These are phyloP conservation scores for Iguana delicatissima DNA, from an alignment of 2,797 vertebrate species.

Conservation along the genomic window DNA sequence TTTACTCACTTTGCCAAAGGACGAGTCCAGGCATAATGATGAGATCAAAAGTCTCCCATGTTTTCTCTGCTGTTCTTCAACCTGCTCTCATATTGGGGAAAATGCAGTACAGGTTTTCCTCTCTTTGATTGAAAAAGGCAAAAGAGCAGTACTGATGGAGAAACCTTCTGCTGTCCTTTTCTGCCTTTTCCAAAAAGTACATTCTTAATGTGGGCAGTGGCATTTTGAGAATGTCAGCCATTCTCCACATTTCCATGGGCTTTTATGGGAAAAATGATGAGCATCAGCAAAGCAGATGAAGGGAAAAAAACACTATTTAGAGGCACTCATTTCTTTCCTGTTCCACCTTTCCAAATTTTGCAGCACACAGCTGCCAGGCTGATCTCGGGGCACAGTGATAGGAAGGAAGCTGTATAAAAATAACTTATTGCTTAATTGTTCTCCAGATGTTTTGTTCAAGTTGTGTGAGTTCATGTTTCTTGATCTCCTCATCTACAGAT, in stretches of 20 bases:
- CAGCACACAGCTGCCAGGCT: background rate
- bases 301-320: no score
- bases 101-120: no score
- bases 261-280: no score
- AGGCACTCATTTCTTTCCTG: background rate
- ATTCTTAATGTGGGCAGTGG: background rate
- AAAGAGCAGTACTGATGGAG: no score
- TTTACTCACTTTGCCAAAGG: background rate
- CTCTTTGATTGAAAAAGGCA: no score
- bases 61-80: background rate
- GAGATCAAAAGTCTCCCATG: background rate
- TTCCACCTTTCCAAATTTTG: background rate
- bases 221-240: background rate
- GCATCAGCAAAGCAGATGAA: no score
- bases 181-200: background rate
- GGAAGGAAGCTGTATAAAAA: background rate
- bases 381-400: background rate
- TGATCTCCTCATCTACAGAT: no score
- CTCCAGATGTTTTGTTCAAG: background rate
- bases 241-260: background rate
- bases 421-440: no score
- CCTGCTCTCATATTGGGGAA: background rate
- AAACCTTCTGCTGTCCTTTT: background rate
- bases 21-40: background rate
- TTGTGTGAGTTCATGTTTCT: no score